phyloP scores from a whole-genome alignment of 2,797 vertebrate genomes.

The Onychomys torridus region DNA sequence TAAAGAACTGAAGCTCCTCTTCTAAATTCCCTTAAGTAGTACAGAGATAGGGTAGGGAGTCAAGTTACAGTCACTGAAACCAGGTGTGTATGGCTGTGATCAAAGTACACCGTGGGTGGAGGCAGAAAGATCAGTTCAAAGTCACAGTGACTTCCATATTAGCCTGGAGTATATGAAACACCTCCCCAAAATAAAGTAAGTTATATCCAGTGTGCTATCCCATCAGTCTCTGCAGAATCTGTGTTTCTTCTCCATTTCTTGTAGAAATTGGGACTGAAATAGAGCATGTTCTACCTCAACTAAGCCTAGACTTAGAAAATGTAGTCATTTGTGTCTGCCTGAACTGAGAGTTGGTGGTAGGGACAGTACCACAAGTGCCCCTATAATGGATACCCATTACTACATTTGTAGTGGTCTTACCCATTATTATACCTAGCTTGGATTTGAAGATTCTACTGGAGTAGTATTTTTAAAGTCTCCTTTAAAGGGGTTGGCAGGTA shows the following conservation, averaged over 20 bases:
- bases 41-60: not conserved
- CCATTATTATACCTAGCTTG: not conserved
- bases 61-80: not conserved
- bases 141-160: not conserved
- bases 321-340: not conserved
- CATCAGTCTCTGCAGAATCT: not conserved
- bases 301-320: conserved; percentile 4
- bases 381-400: no score
- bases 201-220: no score
- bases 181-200: not conserved
- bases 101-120: not conserved
- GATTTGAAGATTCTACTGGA: not conserved
- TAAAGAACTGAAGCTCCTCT: not conserved
- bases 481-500: not conserved
- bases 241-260: not conserved
- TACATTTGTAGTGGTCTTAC: not conserved
- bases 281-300: not conserved
- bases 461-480: not conserved
- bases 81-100: not conserved
- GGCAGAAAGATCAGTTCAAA: not conserved
- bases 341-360: not conserved
- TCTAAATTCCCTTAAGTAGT: not conserved
- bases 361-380: not conserved
- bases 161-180: not conserved
- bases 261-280: not conserved